Evolutionary conservation across 2,888 invertebrate genomes (phyloP), one percentile per base, ranked within the genome.

Genomic region (Tenthredo livida): DNA sequence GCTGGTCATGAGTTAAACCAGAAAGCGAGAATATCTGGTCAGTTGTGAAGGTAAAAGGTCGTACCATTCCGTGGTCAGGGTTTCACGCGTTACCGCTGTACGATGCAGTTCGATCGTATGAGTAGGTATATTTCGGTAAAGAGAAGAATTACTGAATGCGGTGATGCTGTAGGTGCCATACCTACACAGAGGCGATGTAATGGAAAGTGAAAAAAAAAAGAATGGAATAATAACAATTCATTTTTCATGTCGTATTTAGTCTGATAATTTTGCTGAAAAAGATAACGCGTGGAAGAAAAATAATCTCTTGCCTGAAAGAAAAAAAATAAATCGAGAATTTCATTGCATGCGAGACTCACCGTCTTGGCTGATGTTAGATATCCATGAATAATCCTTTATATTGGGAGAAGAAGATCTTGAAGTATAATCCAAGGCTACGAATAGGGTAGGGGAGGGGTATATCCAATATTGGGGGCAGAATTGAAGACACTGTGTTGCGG

Each of bases 341-440:
- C 10, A 10, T 61, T 17, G 61, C 61, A 61, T 61, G 61, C 21
- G 61, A 61, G 61, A 61, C 61, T 61, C 61, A 61, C 61, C 61
- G 10, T 21, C 2, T 10, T 25, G 21, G 21, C 25, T 61, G 61
- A 10, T 21, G 25, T 9, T 58, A 9, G 40, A 12, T 43, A 43
- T 43, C 43, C 43, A 43, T 43, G 12, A 43, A 43, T 43, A 12
- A 43, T 43, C n/a, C 54, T n/a, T n/a, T n/a, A n/a, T n/a, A 6
- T n/a, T n/a, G 54, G n/a, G 1, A n/a, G n/a, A 54, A 54, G 54
- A 54, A 17, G n/a, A 54, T 54, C n/a, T n/a, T 7, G 17, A 54
- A 7, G 54, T 54, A 54, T n/a, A 54, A 6, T n/a, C 54, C 54
- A 54, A n/a, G 43, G 43, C 43, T 43, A 12, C 12, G 43, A 43